Evolutionary conservation across 2,113 vertebrate species (phyloP).

Genomic region (Pseudorasbora parva): DNA sequence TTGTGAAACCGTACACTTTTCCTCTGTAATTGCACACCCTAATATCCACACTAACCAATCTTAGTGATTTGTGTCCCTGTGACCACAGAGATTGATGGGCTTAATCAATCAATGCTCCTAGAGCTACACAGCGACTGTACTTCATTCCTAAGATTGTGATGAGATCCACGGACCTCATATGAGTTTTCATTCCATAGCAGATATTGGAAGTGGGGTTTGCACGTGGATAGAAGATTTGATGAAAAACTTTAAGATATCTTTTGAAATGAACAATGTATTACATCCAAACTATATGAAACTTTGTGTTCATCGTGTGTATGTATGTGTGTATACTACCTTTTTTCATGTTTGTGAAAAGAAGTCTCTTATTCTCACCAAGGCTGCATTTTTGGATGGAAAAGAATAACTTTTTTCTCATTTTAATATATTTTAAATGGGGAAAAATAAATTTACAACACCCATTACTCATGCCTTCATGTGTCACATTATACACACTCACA

Average conservation of each 20-base stretch:
- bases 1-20: constrained; percentile 33
- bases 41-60: constrained; percentile 32
- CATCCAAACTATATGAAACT: not conserved
- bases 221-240: not conserved
- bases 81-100: constrained; percentile 18
- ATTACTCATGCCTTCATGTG: not conserved
- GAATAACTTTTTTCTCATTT: not conserved
- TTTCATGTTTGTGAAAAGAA: not conserved
- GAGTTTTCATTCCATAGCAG: constrained; percentile 4
- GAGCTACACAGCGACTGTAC: not conserved
- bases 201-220: not conserved
- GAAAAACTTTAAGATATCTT: not conserved
- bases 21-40: constrained; percentile 35
- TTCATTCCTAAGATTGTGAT: not conserved
- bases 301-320: not conserved
- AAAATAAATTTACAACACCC: not conserved
- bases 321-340: not conserved
- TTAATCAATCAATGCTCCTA: constrained; percentile 22
- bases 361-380: not conserved
- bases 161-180: not conserved
- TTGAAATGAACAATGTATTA: not conserved
- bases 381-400: not conserved
- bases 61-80: constrained; percentile 32
- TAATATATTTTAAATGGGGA: not conserved
- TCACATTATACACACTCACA: too few species aligned